Conservation (phyloP, 2,888 invertebrate species). For the Ornithoptera priamus region DNA sequence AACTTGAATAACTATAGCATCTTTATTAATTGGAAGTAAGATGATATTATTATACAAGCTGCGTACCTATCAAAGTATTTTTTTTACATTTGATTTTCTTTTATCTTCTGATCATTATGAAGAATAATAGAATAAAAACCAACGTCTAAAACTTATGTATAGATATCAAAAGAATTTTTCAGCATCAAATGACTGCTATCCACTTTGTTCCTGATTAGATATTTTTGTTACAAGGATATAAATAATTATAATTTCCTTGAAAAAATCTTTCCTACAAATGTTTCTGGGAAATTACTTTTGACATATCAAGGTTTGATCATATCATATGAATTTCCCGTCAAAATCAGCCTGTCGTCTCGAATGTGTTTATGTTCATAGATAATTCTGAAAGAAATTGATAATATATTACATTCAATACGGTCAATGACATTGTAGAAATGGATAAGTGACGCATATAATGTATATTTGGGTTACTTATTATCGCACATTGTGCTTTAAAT, state of each 20-base stretch:
- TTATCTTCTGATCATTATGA: too few relatives aligned
- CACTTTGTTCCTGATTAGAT: neutral
- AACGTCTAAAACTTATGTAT: too few relatives aligned
- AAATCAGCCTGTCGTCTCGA: neutral
- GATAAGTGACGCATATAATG: slow-evolving; percentile 6
- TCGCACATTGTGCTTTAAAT: neutral
- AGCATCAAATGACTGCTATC: neutral
- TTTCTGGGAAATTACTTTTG: neutral
- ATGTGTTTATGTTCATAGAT: neutral
- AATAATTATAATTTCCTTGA: neutral
- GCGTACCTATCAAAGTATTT: neutral
- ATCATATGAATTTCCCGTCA: slow-evolving; percentile 13
- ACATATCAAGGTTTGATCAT: slow-evolving; percentile 6
- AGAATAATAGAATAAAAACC: too few relatives aligned
- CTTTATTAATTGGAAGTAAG: neutral
- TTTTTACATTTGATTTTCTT: too few relatives aligned
- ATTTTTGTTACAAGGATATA: neutral
- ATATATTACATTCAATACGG: slow-evolving; percentile 2
- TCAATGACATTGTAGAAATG: slow-evolving; percentile 11
- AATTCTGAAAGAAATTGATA: slow-evolving; percentile 6
- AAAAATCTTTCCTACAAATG: neutral
- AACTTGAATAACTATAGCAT: neutral
- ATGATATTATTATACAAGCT: neutral
- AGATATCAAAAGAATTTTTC: too few relatives aligned
- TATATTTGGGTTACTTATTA: slow-evolving; percentile 9